Conservation (phyloP, 2,113 vertebrate genomes). For the Engystomops pustulosus region DNA sequence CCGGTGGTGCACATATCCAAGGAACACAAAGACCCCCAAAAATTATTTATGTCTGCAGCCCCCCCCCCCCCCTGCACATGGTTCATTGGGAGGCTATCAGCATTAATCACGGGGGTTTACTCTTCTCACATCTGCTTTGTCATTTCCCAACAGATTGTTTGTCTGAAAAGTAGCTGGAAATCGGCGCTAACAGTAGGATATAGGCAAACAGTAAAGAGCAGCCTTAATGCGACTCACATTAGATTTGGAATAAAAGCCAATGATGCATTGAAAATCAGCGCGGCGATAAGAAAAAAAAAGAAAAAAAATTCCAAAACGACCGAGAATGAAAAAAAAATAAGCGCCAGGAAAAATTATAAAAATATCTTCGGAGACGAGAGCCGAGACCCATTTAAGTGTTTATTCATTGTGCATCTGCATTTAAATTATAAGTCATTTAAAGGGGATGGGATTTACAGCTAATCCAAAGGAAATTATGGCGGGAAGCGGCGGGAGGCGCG, state of each 20-base stretch:
- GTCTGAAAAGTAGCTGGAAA: slow-evolving; percentile 46
- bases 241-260: slow-evolving; percentile 58
- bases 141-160: slow-evolving; percentile 50
- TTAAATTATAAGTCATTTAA: slow-evolving; percentile 28
- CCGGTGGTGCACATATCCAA: not conserved
- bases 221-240: slow-evolving; percentile 48
- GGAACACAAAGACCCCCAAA: not conserved
- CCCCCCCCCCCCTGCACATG: not conserved
- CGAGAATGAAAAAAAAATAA: not conserved
- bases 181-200: slow-evolving; percentile 42
- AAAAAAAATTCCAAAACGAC: not conserved
- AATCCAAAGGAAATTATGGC: slow-evolving; percentile 42
- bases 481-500: slow-evolving; percentile 22
- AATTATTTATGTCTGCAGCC: slow-evolving; percentile 9
- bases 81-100: slow-evolving; percentile 48
- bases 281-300: slow-evolving; percentile 15
- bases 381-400: not conserved
- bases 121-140: slow-evolving; percentile 46
- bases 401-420: slow-evolving; percentile 39
- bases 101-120: slow-evolving; percentile 48
- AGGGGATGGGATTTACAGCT: slow-evolving; percentile 31
- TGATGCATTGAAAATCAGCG: slow-evolving; percentile 42
- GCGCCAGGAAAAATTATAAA: slow-evolving; percentile 31
- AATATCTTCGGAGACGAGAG: not conserved
- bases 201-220: slow-evolving; percentile 36